Evolutionary conservation across 1,140 invertebrate genomes (phyloP).

Genomic region (Papilio machaon): DNA sequence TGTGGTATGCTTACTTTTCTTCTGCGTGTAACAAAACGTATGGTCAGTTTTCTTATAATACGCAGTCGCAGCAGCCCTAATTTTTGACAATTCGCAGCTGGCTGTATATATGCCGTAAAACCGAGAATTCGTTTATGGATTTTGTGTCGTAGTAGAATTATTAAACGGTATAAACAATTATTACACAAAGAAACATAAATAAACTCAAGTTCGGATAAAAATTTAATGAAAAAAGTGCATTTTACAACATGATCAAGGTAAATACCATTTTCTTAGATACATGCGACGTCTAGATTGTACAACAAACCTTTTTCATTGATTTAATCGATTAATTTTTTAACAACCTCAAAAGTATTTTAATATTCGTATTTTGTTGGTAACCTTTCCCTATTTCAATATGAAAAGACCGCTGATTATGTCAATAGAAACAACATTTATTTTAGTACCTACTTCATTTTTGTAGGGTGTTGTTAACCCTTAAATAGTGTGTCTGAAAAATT

Average conservation of each 20-base stretch:
- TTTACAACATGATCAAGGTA: slow-evolving; percentile 65
- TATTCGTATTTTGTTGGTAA: not conserved
- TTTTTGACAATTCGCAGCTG: slow-evolving; percentile 77
- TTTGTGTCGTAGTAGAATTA: slow-evolving; percentile 48
- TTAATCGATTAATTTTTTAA: slow-evolving; percentile 25
- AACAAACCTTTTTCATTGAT: slow-evolving; percentile 34
- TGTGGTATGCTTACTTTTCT: not conserved
- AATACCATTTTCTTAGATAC: slow-evolving; percentile 47
- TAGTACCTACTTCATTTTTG: slow-evolving; percentile 23
- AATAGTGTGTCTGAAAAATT: slow-evolving; percentile 10
- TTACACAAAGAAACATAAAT: slow-evolving; percentile 29
- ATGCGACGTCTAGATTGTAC: slow-evolving; percentile 35
- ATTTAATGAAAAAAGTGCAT: slow-evolving; percentile 25
- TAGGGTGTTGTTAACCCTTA: slow-evolving; percentile 3
- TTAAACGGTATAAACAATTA: slow-evolving; percentile 37
- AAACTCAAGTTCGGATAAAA: not conserved
- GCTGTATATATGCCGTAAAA: slow-evolving; percentile 63
- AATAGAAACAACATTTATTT: slow-evolving; percentile 5
- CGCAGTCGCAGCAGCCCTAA: slow-evolving; percentile 31
- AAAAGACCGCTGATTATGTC: not conserved
- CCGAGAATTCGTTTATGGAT: slow-evolving; percentile 59
- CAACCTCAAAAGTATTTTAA: not conserved
- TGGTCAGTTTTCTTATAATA: slow-evolving; percentile 40
- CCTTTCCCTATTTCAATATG: not conserved
- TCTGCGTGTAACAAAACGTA: slow-evolving; percentile 21